Base-by-base conservation (phyloP, 2,113 vertebrate species). In the Ammodytes dubius region DNA sequence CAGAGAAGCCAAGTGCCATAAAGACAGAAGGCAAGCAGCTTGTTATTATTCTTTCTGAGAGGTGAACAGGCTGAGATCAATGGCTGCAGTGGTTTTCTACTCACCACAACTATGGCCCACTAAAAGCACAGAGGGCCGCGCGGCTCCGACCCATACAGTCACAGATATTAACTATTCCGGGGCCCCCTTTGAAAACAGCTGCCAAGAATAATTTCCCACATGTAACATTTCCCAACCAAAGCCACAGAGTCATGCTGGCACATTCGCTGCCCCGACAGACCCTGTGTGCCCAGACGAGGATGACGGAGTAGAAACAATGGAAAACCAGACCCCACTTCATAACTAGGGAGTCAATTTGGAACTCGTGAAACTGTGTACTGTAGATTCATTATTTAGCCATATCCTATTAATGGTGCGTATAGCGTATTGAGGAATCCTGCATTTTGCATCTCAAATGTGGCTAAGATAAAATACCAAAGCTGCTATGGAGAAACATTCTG, bases 131-230 rank as follows among this genome's bases (percentile, higher is more conserved):
- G 85, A 92, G 87, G 74, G 81, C 83, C 82, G 46, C 39, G 87
- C 60, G 46, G 85, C 89, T 82, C 88, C 79, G 45, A 88, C 87
- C 89, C 83, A 72, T 87, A 74, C 72, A 93, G 89, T 93, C 86
- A 87, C 85, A 92, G 84, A 93, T 91, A 93, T 92, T 91, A 93
- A 91, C 89, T 89, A 87, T 91, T 88, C 85, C 79, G 85, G 83
- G 63, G 64, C 53, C 64, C 53, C 64, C 86, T 95, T 95, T 95
- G 92, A 94, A 93, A 46, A 65, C n/a, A 64, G 46, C 70, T 88
- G 94, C 94, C 94, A 95, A 95, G 88, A 95, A 95, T 95, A 95
- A 95, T 95, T 95, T 95, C 93, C 95, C 93, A 95, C 90, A 95
- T 94, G 92, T 91, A 93, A 92, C 90, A 91, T 91, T 93, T 91